phyloP scores from a whole-genome alignment of 2,113 vertebrate genomes.

The Takifugu bimaculatus region DNA sequence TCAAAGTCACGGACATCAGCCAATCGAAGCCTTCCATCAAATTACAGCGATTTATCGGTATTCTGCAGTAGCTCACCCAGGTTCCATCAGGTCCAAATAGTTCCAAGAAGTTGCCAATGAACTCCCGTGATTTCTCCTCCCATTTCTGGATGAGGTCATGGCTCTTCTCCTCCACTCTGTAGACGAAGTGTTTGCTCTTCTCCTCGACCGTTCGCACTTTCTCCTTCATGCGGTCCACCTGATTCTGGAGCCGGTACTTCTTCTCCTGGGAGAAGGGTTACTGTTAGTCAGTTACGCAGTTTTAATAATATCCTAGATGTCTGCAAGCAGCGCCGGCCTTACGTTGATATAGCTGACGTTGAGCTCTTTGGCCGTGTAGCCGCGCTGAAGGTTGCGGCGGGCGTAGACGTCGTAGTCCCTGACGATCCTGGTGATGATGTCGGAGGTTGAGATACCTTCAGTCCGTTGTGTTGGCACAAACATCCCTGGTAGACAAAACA shows the following conservation, averaged over 20 bases:
- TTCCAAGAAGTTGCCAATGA: conserved; percentile 96
- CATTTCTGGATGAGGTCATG: conserved; percentile 97
- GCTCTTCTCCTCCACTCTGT: conserved; percentile 95
- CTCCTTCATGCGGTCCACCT: conserved; percentile 98
- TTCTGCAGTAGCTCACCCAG: conserved; percentile 80
- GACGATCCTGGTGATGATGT: conserved; percentile 96
- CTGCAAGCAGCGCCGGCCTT: conserved; percentile 47
- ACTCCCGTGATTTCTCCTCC: conserved; percentile 97
- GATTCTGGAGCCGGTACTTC: conserved; percentile 96
- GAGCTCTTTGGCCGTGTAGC: conserved; percentile 96
- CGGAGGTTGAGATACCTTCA: conserved; percentile 96
- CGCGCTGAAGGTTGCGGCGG: conserved; percentile 92
- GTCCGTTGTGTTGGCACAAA: conserved; percentile 96
- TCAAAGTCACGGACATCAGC: not conserved
- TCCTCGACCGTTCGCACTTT: conserved; percentile 95
- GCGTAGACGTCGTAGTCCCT: conserved; percentile 95
- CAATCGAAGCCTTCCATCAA: too few relatives aligned
- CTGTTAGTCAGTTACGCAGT: too few relatives aligned
- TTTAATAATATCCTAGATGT: not conserved
- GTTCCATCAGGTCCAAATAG: conserved; percentile 97
- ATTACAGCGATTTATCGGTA: too few relatives aligned
- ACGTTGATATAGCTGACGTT: conserved; percentile 98
- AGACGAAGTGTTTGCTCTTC: conserved; percentile 96
- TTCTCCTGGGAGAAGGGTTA: conserved; percentile 80
- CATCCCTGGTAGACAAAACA: conserved; percentile 79